phyloP scores from a whole-genome alignment of 2,113 vertebrate genomes.

The Lepidothrix coronata region DNA sequence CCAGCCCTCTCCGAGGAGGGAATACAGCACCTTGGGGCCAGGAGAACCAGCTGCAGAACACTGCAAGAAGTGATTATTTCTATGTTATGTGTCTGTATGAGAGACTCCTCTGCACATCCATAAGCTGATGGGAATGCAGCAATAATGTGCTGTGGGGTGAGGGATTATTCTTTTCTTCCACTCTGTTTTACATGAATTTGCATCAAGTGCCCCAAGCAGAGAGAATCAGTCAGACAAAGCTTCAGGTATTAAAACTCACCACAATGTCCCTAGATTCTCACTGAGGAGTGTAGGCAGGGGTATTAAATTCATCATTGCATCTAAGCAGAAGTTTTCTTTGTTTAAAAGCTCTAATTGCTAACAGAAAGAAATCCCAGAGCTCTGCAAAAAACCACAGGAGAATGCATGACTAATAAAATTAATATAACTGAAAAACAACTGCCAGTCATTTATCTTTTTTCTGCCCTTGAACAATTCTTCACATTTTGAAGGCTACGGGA shows the following conservation, averaged over 20 bases:
- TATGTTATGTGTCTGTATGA: not conserved
- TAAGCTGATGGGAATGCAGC: not conserved
- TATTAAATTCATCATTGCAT: constrained; percentile 18
- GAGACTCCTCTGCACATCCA: not conserved
- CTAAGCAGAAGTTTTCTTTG: constrained; percentile 26
- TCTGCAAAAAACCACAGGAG: constrained; percentile 1
- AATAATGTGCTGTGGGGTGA: not conserved
- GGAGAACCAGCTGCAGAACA: not conserved
- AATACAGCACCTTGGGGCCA: not conserved
- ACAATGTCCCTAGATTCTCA: not conserved
- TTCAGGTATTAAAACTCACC: constrained; percentile 17
- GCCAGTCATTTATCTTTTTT: constrained; percentile 34
- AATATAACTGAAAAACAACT: constrained; percentile 39
- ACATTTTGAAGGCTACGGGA: constrained; percentile 13
- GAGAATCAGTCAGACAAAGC: not conserved
- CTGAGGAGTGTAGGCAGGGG: not conserved
- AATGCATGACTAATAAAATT: constrained; percentile 50
- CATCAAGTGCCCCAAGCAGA: constrained; percentile 27
- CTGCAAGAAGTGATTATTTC: not conserved
- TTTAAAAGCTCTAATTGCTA: constrained; percentile 33
- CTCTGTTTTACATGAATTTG: constrained; percentile 39
- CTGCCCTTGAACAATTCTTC: constrained; percentile 46
- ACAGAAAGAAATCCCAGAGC: constrained; percentile 28
- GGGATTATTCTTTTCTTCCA: not conserved
- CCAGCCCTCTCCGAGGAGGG: not conserved